Conservation (phyloP, 2,888 invertebrate species). For the Leistus spinibarbis region DNA sequence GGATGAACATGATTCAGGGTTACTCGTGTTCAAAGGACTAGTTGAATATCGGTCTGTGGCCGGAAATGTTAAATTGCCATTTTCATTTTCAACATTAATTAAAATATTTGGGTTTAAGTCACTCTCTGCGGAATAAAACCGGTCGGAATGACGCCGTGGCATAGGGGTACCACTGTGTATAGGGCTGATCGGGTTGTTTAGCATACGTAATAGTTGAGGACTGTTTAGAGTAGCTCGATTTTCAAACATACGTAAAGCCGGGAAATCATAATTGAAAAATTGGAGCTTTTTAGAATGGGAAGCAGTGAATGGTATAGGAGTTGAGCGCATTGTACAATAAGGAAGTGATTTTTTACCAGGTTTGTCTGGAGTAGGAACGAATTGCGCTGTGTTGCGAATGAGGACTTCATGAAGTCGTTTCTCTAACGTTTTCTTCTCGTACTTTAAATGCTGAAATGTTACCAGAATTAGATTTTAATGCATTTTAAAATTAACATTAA, state of each 20-base stretch:
- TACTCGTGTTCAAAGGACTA: not conserved
- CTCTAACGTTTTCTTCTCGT: slow-evolving; percentile 7
- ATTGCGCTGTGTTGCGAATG: not conserved
- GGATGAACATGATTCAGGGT: not conserved
- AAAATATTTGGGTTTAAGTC: not conserved
- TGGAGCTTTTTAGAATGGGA: not conserved
- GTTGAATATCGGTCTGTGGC: not conserved
- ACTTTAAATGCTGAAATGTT: slow-evolving; percentile 14
- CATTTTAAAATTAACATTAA: not conserved
- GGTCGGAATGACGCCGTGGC: not conserved
- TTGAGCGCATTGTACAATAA: not conserved
- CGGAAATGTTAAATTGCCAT: not conserved
- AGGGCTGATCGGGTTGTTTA: slow-evolving; percentile 15
- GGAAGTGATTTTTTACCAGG: slow-evolving; percentile 10
- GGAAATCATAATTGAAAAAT: slow-evolving; percentile 4
- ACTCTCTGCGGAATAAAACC: not conserved
- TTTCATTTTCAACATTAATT: not conserved
- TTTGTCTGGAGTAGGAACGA: not conserved
- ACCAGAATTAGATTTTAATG: not conserved
- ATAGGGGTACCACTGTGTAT: slow-evolving; percentile 4
- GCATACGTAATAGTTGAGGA: slow-evolving; percentile 2
- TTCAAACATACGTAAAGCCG: not conserved
- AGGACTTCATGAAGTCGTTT: slow-evolving; percentile 18
- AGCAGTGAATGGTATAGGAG: not conserved
- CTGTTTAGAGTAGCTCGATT: slow-evolving; percentile 9